Percentiles rank a stretch among this genome's conserved stretches.
These are phyloP conservation scores for Mus musculus DNA, from an alignment of 2,113 vertebrate species.

Conservation along the genomic window GRCm39 chr6:18508001-18508500, in stretches of 20 bases:
- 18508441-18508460: neutral
- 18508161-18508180: neutral
- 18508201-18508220: slow-evolving; percentile 29
- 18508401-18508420: neutral
- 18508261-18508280: slow-evolving; percentile 54
- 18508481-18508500: neutral
- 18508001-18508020: neutral
- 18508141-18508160: neutral
- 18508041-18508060: neutral
- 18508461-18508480: neutral
- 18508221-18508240: neutral
- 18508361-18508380: neutral
- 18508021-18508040: neutral
- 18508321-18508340: neutral
- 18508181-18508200: neutral
- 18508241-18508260: neutral
- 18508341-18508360: neutral
- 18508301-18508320: slow-evolving; percentile 50
- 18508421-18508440: neutral
- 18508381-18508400: neutral
- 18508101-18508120: neutral
- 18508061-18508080: neutral
- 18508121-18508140: neutral
- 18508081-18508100: neutral
- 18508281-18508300: slow-evolving; percentile 62